Evolutionary conservation across 2,113 vertebrate genomes (phyloP).

Genomic region (Cyphomyrus discorhynchus): DNA sequence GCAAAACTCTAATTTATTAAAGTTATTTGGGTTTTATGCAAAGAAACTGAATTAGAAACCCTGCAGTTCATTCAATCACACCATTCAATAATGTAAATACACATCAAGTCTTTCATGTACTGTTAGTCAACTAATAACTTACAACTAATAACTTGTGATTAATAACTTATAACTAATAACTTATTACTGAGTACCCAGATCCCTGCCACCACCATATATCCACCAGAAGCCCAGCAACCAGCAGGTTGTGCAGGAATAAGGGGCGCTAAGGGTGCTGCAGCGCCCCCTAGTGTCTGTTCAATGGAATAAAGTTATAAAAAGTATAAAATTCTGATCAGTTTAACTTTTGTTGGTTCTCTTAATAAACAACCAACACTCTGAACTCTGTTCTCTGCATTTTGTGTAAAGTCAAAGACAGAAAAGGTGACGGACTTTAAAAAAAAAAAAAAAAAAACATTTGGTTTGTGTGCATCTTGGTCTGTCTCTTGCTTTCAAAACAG

Average conservation of each 20-base stretch:
- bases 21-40: neutral
- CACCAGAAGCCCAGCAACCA: neutral
- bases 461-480: no score
- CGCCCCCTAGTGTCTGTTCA: neutral
- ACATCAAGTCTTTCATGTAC: neutral
- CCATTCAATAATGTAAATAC: neutral
- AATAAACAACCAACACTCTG: slow-evolving; percentile 41
- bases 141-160: no score
- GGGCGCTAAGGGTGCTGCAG: neutral
- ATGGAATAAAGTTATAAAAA: no score
- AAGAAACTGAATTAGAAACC: neutral
- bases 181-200: neutral
- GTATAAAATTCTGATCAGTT: neutral
- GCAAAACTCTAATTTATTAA: no score
- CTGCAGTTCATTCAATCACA: no score
- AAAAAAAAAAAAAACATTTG: no score
- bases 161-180: neutral
- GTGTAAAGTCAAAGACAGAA: neutral
- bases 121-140: neutral
- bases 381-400: neutral
- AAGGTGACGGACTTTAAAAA: no score
- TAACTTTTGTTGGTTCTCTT: neutral
- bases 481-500: neutral
- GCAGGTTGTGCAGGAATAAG: neutral
- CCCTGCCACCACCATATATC: neutral